A percentile compares a stretch with the other conserved stretches of the same genome.
Evolutionary conservation across 2,888 invertebrate genomes (phyloP).

Genomic region (Drosophila robusta): DNA sequence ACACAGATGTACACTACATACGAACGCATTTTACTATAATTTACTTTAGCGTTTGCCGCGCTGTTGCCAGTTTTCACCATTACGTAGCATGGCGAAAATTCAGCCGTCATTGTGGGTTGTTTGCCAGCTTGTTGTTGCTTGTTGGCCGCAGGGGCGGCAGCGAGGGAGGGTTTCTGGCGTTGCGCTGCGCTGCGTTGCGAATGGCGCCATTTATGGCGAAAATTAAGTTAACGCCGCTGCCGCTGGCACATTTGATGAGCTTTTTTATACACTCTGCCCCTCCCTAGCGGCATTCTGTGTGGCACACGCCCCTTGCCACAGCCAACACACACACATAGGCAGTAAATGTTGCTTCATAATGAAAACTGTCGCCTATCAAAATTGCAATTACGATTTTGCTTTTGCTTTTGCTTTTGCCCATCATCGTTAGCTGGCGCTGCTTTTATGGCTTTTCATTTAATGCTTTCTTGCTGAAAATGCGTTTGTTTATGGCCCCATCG

Average conservation of each 20-base stretch:
- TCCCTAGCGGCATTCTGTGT: slow-evolving; percentile 4
- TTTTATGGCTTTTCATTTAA: slow-evolving; percentile 45
- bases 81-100: slow-evolving; percentile 74
- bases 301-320: slow-evolving; percentile 31
- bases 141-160: background rate
- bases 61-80: slow-evolving; percentile 68
- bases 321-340: slow-evolving; percentile 2
- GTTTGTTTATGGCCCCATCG: slow-evolving; percentile 7
- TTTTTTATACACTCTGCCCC: slow-evolving; percentile 26
- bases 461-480: slow-evolving; percentile 15
- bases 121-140: slow-evolving; percentile 24
- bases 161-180: slow-evolving; percentile 7
- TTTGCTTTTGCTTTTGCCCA: slow-evolving; percentile 10
- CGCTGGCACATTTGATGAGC: slow-evolving; percentile 49
- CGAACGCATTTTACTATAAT: slow-evolving; percentile 65
- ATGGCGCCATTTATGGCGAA: slow-evolving; percentile 74
- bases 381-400: slow-evolving; percentile 37
- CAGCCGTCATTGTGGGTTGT: slow-evolving; percentile 59
- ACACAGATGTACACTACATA: slow-evolving; percentile 9
- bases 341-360: slow-evolving; percentile 18
- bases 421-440: slow-evolving; percentile 37
- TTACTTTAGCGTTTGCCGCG: slow-evolving; percentile 56
- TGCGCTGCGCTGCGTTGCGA: slow-evolving; percentile 31
- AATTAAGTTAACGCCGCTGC: slow-evolving; percentile 57
- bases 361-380: slow-evolving; percentile 55